Evolutionary conservation across 2,888 invertebrate genomes (phyloP), one percentile per base, ranked within the genome.

Genomic region (Thymelicus acteon): DNA sequence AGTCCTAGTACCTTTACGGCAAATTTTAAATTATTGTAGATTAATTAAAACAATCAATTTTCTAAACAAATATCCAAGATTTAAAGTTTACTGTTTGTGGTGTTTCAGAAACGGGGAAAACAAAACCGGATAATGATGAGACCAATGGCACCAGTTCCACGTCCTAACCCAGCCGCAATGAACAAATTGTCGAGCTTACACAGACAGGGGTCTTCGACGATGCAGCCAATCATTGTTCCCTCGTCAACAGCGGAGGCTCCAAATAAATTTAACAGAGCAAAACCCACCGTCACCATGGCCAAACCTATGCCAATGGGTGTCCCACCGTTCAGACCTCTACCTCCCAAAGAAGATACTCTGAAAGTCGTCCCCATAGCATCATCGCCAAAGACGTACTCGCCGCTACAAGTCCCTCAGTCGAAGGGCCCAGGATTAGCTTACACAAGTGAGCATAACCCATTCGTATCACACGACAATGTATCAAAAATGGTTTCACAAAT

Each of bases 241-340:
- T 82, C 79, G 5, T 85, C 88, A 2, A 82, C 87, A 10, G 75
- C 82, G 2, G 87, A 89, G 69, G 74, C 83, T 0, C 85, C 82
- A 1, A 76, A 80, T 2, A 75, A 80, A 6, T 78, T 79, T 31
- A 75, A 71, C 0, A 83, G 83, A 78, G 70, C 72, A 7, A 80
- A 82, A 6, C 86, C 88, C 15, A 77, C 87, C 0, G 75, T 88
- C 12, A 93, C 95, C 13, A 89, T 95, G 84, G 95, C 94, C 0
- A 94, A 95, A 66, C 94, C 95, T 0, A 84, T 95, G 78, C 93
- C 94, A 3, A 89, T 95, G 87, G 95, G 95, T 8, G 95, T 97
- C 8, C 97, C 97, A 47, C 96, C 97, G 0, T 97, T 97, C 88
- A 96, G 95, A 82, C 97, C 97, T 0, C 94, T 97, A 75, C 97